phyloP scores from a whole-genome alignment of 1,140 invertebrate genomes.

The Agraylea sexmaculata region DNA sequence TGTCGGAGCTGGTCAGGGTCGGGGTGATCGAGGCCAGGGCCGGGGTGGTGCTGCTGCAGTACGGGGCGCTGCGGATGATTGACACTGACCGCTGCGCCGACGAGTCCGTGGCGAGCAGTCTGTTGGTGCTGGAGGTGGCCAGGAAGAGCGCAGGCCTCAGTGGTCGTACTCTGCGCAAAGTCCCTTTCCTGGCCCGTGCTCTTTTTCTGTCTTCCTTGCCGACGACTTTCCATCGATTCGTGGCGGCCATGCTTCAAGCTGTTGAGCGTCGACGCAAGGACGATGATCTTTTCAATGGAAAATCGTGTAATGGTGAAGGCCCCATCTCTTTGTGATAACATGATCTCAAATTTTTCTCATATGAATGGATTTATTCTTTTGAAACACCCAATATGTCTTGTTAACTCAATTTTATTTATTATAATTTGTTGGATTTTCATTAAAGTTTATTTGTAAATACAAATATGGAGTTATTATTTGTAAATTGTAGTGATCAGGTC shows the following conservation, averaged over 20 bases:
- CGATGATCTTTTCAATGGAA: too few species aligned
- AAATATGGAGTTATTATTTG: too few species aligned
- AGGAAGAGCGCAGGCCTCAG: constrained; percentile 60
- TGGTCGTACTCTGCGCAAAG: constrained; percentile 72
- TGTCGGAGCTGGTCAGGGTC: constrained; percentile 64
- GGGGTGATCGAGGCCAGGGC: constrained; percentile 37
- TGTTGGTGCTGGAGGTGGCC: constrained; percentile 35
- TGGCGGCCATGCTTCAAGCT: constrained; percentile 10
- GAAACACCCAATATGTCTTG: neutral
- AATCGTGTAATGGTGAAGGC: too few species aligned
- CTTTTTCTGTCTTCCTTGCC: constrained; percentile 24
- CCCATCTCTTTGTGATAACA: too few species aligned
- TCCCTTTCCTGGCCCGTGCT: constrained; percentile 75
- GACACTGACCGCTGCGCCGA: constrained; percentile 28
- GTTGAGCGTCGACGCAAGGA: too few species aligned
- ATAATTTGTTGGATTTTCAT: neutral
- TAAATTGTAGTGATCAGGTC: too few species aligned
- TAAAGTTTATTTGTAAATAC: neutral
- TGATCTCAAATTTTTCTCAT: constrained; percentile 12
- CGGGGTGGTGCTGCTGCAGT: constrained; percentile 26
- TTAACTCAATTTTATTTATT: neutral
- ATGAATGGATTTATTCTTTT: neutral
- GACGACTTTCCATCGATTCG: constrained; percentile 3
- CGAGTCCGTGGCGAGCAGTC: constrained; percentile 27
- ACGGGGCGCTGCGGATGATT: constrained; percentile 24